Base-by-base conservation (phyloP, 2,888 invertebrate genomes). In the Germaria angustata region DNA sequence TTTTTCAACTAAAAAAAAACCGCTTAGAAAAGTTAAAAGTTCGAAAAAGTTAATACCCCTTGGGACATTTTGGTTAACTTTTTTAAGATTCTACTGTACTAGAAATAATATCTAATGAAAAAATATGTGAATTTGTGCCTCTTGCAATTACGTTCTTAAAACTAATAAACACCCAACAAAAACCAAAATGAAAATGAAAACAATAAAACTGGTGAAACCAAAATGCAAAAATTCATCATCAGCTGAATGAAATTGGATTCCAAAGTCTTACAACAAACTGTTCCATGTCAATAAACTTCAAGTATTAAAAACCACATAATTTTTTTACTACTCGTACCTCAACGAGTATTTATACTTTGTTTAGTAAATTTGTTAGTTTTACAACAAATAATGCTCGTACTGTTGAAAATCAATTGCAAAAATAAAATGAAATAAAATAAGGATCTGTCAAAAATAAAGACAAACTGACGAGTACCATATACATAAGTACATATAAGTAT, bases 201-300 rank as follows among this genome's bases (percentile, higher is more conserved):
- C 57, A 39, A 44, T 34, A 76, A 66, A 76, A 66, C 24, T 22
- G 15, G 53, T 36, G 28, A 55, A 72, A 72, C 41, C 34, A 36
- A 72, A 66, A 72, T 51, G 22, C 22, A 73, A 55, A 44, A 61
- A 51, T 11, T 20, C 55, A 17, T 55, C 72, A 51, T 59, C 41
- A 59, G 65, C 51, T 44, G 41, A 63, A 55, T 81, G 81, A 78
- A 69, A 81, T 81, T 73, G 65, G 73, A 81, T 65, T 17, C 66
- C 81, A 61, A 78, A 78, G 55, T 39, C 72, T 53, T 46, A 57
- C 55, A 78, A 81, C 63, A 34, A 72, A 66, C 17, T 9, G 17
- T 79, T 82, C 59, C 63, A 76, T 66, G 82, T 82, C 82, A 82
- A 79, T 82, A 82, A 75, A 80, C 79, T 75, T 51, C 28, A 53